Base-by-base conservation (phyloP, 2,888 invertebrate genomes). In the Drosophila heteroneura region DNA sequence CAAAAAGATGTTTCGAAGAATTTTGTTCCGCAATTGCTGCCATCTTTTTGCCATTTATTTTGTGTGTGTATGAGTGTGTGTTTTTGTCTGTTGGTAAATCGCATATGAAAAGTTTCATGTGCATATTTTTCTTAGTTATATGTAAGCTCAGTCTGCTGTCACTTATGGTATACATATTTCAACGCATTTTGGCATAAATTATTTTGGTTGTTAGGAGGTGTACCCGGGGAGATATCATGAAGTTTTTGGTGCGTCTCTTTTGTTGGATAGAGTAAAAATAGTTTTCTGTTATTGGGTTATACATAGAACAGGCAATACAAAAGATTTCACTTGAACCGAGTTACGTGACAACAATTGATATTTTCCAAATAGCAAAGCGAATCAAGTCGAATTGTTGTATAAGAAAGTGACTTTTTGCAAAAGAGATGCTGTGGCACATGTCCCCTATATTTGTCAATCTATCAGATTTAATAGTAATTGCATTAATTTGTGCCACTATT, bases 101-200 rank as follows among this genome's bases (percentile, higher is more conserved):
- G 65, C 65, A 81, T 77, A 79, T 77, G 74, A 86, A 83, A 87
- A 82, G 74, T 79, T 87, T 74, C 76, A 79, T 84, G 70, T 68
- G 76, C 74, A 84, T 86, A 82, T 84, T 74, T 79, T 73, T 70
- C 70, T 65, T 60, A 78, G 62, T 54, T 74, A 56, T 67, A 54
- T 64, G 37, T 51, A 26, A 53, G 52, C 51, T 47, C 30, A 26
- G 52, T 51, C 39, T 58, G 28, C 44, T 64, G 58, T 41, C 64
- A 65, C 67, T 53, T 67, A 41, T 71, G 63, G 47, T 22, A 41
- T 44, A 61, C 44, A 62, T 47, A 58, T 52, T 35, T 70, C 47
- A 41, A 63, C 28, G 61, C 54, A 62, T 65, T 71, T 58, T 62
- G 52, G 26, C 52, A 76, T 69, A 72, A 66, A 79, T 72, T 66